Evolutionary conservation across 2,888 invertebrate species (phyloP).

Genomic region (Entomobrya proxima): DNA sequence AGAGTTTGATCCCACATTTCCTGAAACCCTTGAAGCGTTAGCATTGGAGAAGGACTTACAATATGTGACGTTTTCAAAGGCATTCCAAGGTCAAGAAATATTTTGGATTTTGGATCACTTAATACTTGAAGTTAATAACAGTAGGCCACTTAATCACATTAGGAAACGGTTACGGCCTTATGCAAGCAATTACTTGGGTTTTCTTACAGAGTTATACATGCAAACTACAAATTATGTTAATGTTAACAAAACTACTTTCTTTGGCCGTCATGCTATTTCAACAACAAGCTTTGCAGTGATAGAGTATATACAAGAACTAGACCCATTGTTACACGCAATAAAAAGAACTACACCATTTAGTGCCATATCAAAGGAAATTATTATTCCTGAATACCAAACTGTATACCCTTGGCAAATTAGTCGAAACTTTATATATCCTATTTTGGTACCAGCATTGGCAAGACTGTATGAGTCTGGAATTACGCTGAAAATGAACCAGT

Average conservation of each 20-base stretch:
- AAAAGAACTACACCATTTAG: not conserved
- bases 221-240: not conserved
- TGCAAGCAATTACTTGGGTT: not conserved
- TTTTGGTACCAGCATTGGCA: not conserved
- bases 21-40: not conserved
- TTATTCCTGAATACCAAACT: not conserved
- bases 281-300: not conserved
- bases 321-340: not conserved
- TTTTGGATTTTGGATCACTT: not conserved
- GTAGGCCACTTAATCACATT: not conserved
- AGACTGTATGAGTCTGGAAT: not conserved
- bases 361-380: not conserved
- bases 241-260: not conserved
- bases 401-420: not conserved
- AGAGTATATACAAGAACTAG: not conserved
- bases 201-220: not conserved
- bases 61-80: not conserved
- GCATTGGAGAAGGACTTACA: not conserved
- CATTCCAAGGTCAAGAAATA: not conserved
- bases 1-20: not conserved
- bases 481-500: not conserved
- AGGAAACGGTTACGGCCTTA: not conserved
- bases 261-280: not conserved
- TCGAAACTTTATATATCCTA: not conserved
- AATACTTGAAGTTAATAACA: not conserved